Evolutionary conservation across 35 echinoderm and acorn worm species (phyloP).

Genomic region (Anneissia japonica): DNA sequence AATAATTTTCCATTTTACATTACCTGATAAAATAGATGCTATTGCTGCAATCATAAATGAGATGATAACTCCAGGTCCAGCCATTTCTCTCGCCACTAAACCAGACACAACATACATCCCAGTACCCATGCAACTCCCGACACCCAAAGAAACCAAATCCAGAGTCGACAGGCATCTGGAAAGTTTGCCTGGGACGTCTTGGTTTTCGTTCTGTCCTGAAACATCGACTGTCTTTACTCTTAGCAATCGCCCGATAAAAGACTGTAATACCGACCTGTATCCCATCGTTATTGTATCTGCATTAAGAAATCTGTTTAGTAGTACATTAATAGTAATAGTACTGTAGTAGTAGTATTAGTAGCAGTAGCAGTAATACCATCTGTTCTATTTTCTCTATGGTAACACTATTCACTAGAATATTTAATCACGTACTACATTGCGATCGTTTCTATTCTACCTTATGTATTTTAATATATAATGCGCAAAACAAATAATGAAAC

Average conservation of each 20-base stretch:
- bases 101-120: conserved; percentile 99
- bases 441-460: too few relatives aligned
- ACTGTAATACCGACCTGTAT: conserved; percentile 14
- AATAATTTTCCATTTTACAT: conserved; percentile 9
- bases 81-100: conserved; percentile 85
- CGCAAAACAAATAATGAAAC: too few relatives aligned
- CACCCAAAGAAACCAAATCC: conserved; percentile 81
- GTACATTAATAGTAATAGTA: too few relatives aligned
- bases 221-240: conserved; percentile 65
- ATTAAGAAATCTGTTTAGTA: neutral
- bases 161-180: conserved; percentile 85
- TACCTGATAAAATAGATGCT: conserved; percentile 89
- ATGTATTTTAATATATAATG: too few relatives aligned
- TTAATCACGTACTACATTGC: too few relatives aligned
- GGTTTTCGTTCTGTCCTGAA: neutral
- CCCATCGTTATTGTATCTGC: conserved; percentile 45
- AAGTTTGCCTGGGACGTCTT: conserved; percentile 62
- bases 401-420: too few relatives aligned
- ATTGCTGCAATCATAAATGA: conserved; percentile 93
- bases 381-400: too few relatives aligned
- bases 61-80: conserved; percentile 82
- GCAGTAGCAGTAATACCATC: too few relatives aligned
- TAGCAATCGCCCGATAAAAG: conserved; percentile 53
- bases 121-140: conserved; percentile 96
- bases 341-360: too few relatives aligned